Percentiles rank a stretch among this genome's conserved stretches.
These are phyloP conservation scores for Oreotrochilus melanogaster DNA, from an alignment of 2,113 vertebrate genomes.

Conservation along the genomic window DNA sequence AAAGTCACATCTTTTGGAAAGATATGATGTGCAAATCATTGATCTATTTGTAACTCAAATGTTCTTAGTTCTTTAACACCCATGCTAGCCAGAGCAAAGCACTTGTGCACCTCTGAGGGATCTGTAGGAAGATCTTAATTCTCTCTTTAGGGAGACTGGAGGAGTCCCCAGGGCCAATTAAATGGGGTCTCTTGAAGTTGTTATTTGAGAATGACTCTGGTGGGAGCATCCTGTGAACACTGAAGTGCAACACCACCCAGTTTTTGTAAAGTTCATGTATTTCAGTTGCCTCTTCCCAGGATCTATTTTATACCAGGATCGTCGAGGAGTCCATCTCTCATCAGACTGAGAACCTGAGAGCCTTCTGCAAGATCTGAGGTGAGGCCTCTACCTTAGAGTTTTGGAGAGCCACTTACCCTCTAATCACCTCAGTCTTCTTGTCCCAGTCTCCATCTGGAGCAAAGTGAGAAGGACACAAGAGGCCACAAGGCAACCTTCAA, in stretches of 20 bases:
- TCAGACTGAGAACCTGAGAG: not conserved
- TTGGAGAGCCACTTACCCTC: not conserved
- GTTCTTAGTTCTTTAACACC: not conserved
- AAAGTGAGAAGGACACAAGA: not conserved
- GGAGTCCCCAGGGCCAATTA: not conserved
- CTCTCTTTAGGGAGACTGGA: not conserved
- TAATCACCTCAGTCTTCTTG: fast-evolving
- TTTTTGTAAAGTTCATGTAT: not conserved
- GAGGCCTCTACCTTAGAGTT: not conserved
- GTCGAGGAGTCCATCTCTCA: not conserved
- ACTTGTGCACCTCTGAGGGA: not conserved
- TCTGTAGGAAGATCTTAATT: not conserved
- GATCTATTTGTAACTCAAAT: not conserved
- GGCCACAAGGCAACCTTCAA: not conserved
- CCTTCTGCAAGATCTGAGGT: not conserved
- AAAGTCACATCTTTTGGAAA: not conserved
- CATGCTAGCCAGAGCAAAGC: not conserved
- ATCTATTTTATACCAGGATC: not conserved
- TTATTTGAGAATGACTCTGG: not conserved
- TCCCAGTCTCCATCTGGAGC: not conserved
- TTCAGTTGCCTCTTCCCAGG: not conserved
- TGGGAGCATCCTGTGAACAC: not conserved
- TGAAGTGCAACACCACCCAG: not conserved
- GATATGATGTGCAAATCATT: not conserved
- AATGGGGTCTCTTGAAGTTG: not conserved